These are phyloP conservation scores for Drosophila rufa DNA, from an alignment of 1,140 invertebrate genomes.

Conservation along the genomic window DNA sequence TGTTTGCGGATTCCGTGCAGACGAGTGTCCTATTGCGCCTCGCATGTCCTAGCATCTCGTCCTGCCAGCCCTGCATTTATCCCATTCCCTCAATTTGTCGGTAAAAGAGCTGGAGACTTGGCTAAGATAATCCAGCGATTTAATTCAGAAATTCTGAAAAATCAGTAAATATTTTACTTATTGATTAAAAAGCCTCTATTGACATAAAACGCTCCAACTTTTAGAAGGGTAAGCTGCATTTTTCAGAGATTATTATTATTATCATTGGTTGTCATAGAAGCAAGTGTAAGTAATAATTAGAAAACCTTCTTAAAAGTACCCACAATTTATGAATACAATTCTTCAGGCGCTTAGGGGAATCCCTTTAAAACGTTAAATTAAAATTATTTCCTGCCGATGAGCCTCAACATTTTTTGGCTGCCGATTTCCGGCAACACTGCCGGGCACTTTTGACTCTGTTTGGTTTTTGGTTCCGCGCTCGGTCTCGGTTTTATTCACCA, in stretches of 20 bases:
- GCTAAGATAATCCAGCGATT: not conserved
- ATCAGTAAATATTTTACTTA: not conserved
- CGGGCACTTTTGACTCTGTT: conserved; percentile 11
- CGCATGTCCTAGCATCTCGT: conserved; percentile 23
- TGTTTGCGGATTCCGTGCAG: conserved; percentile 57
- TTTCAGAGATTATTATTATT: too few relatives aligned
- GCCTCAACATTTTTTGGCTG: conserved; percentile 15
- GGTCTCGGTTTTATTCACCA: conserved; percentile 50
- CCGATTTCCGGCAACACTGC: conserved; percentile 36
- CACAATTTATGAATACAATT: not conserved
- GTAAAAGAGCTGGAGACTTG: not conserved
- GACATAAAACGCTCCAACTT: too few relatives aligned
- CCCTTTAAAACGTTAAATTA: not conserved
- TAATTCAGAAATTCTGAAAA: not conserved
- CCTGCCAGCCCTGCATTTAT: conserved; percentile 25
- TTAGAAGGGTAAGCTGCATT: too few relatives aligned
- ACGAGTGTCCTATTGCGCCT: conserved; percentile 29
- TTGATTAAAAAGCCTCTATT: too few relatives aligned
- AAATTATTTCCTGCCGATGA: conserved; percentile 6
- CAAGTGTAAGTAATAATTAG: too few relatives aligned
- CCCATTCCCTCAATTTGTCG: conserved; percentile 4
- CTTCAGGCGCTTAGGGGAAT: not conserved
- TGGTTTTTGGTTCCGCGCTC: conserved; percentile 37
- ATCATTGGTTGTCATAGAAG: too few relatives aligned
- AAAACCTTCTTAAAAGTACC: too few relatives aligned